Evolutionary conservation across 2,113 vertebrate species (phyloP), one percentile per base, ranked within the genome.

Genomic region (Rattus rattus): DNA sequence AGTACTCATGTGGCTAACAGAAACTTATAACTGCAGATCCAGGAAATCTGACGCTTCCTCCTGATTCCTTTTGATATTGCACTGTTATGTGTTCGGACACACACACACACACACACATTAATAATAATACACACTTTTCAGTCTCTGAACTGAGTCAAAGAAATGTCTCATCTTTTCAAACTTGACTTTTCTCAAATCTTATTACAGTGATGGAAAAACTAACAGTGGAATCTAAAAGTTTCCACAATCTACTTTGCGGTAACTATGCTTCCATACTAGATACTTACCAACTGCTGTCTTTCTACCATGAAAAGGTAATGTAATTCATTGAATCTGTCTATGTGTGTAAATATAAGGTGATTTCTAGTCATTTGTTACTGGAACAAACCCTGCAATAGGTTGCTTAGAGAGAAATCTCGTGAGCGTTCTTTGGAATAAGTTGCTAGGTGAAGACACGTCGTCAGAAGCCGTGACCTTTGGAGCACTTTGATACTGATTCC

Each of bases 391-490:
- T 36, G 36, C 28, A 39, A 5, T 56, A 61, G 61, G 28, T 24
- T 47, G 6, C 59, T 94, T 30, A 49, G 54, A 75, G 65, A 69
- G n/a, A 89, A 84, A 67, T 30, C 36, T 73, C 59, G 22, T 33
- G 73, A 43, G 30, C 4, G 17, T 36, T 75, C 5, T 39, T 47
- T 80, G 19, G 9, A 94, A 87, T 56, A 39, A 59, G 88, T 87
- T 54, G 73, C 30, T 77, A 39, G 49, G 77, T 81, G 52, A 65
- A 33, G 61, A 47, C 88, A 59, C 67, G 17, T 39, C 67, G 49
- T 49, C 77, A 65, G 67, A 90, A 94, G 22, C 90, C 70, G 20
- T 89, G 43, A 7, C 16, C 52, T 93, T 93, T 94, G 76, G 36
- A 81, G 54, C 47, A 77, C 87, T 92, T 96, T 61, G 59, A 77